Percentiles rank a stretch among this genome's conserved stretches.
These are phyloP conservation scores for Dipodomys stephensi DNA, from an alignment of 2,113 vertebrate species.

Conservation along the genomic window DNA sequence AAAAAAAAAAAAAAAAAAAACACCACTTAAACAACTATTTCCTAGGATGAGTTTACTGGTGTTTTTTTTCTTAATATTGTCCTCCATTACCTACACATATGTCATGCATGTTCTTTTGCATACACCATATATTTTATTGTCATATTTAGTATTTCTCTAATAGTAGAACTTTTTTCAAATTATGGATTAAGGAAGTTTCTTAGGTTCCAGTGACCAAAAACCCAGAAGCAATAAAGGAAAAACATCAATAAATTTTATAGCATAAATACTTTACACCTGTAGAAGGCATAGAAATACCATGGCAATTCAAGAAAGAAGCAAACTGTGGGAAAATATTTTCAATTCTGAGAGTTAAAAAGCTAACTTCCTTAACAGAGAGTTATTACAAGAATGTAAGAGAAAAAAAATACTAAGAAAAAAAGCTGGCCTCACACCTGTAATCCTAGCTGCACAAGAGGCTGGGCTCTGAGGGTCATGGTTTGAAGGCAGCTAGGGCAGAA, in stretches of 20 bases:
- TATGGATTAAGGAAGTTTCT: conserved; percentile 3
- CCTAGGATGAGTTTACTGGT: too few species aligned
- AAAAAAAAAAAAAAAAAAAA: too few species aligned
- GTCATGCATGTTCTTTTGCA: too few species aligned
- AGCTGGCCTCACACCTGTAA: too few species aligned
- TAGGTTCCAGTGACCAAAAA: conserved; percentile 41
- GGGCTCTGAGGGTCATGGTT: too few species aligned
- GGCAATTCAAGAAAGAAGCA: conserved; percentile 20
- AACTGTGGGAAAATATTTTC: neutral
- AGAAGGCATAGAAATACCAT: neutral
- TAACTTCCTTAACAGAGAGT: conserved; percentile 24
- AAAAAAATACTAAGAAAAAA: neutral
- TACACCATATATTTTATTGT: too few species aligned
- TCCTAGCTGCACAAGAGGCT: too few species aligned
- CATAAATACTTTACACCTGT: conserved; percentile 40
- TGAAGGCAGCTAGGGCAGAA: too few species aligned
- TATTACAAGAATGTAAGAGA: conserved; percentile 6
- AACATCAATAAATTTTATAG: conserved; percentile 53
- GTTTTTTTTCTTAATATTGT: too few species aligned
- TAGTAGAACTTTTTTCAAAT: conserved; percentile 15
- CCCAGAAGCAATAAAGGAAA: conserved; percentile 46
- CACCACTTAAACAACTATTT: too few species aligned
- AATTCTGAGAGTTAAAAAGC: neutral
- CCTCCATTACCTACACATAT: too few species aligned
- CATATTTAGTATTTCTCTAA: too few species aligned